Percentiles rank a stretch among this genome's conserved stretches.
phyloP scores from a whole-genome alignment of 92 coral and sea anemone genomes.

The Umimayanthus chanpuru region DNA sequence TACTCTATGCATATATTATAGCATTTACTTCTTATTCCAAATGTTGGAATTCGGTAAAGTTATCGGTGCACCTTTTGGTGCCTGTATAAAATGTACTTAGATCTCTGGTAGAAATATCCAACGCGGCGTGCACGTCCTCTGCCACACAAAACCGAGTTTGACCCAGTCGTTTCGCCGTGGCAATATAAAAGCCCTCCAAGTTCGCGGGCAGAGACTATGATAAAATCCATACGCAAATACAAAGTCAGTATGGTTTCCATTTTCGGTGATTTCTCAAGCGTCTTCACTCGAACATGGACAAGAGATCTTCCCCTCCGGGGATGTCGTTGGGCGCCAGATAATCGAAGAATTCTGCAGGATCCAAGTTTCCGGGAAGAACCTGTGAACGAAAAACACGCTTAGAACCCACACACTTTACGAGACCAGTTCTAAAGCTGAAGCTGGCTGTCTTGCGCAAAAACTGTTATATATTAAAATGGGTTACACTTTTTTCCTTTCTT shows the following conservation, averaged over 20 bases:
- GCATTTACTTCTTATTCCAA: slow-evolving; percentile 49
- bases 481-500: no score
- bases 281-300: slow-evolving; percentile 42
- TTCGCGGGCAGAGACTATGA: not conserved
- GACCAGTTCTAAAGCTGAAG: no score
- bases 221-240: not conserved
- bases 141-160: slow-evolving; percentile 23
- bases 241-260: not conserved
- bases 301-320: slow-evolving; percentile 26
- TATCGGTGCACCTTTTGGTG: slow-evolving; percentile 30
- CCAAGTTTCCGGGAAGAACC: slow-evolving; percentile 45
- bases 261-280: not conserved
- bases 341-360: slow-evolving; percentile 38
- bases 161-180: slow-evolving; percentile 12
- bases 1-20: slow-evolving; percentile 41
- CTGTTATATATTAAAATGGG: no score
- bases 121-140: not conserved
- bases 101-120: slow-evolving; percentile 42
- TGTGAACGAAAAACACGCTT: not conserved
- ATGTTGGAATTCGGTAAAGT: slow-evolving; percentile 45
- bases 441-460: no score
- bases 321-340: slow-evolving; percentile 29
- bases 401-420: no score
- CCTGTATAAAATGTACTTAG: slow-evolving; percentile 36
- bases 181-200: slow-evolving; percentile 21